phyloP scores from a whole-genome alignment of 2,888 invertebrate species.

The Plusia festucae region DNA sequence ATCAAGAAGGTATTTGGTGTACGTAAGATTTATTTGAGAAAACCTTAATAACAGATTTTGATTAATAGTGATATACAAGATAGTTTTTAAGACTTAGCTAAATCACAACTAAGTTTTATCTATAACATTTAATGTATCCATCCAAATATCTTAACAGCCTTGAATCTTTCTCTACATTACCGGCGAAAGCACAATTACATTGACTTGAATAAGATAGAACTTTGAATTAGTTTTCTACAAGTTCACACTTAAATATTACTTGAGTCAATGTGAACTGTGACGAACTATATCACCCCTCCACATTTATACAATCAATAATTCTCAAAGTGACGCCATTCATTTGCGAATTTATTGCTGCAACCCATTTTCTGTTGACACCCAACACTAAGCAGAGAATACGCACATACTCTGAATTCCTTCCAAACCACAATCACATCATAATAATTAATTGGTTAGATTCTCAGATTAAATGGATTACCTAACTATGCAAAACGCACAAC shows the following conservation, averaged over 20 bases:
- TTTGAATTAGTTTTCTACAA: no score
- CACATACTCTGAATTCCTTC: constrained; percentile 34
- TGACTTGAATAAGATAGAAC: not conserved
- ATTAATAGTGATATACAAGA: no score
- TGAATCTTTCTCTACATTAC: not conserved
- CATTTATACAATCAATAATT: constrained; percentile 38
- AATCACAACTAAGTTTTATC: no score
- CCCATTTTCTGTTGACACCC: constrained; percentile 44
- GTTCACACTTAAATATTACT: no score
- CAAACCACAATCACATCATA: not conserved
- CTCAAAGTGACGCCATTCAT: constrained; percentile 18
- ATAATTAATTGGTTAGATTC: constrained; percentile 1
- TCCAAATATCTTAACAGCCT: no score
- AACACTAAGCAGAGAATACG: constrained; percentile 50
- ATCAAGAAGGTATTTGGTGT: not conserved
- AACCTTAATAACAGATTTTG: no score
- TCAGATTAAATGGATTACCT: not conserved
- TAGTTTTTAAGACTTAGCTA: no score
- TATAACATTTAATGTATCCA: no score
- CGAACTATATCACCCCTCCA: not conserved
- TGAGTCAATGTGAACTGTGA: no score
- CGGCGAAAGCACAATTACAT: not conserved
- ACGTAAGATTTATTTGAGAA: no score
- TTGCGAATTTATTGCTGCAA: constrained; percentile 39
- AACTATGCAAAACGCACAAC: not conserved